phyloP scores from a whole-genome alignment of 2,797 vertebrate species.

The Micrastur ruficollis region DNA sequence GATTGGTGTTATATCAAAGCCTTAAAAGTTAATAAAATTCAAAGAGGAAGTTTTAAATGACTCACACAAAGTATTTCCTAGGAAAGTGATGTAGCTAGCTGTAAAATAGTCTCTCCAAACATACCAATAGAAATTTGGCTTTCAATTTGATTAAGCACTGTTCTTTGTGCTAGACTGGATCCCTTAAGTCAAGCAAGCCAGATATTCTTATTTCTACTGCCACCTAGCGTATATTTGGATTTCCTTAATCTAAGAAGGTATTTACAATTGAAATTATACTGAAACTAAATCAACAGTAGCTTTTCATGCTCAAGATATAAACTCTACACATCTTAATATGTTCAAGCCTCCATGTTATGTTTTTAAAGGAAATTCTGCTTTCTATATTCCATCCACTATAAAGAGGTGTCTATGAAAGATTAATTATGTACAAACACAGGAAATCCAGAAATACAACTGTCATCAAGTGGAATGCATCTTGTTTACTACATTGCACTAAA shows the following conservation, averaged over 20 bases:
- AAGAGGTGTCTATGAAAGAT: neutral
- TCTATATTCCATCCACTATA: neutral
- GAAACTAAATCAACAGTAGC: neutral
- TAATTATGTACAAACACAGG: neutral
- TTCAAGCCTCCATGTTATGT: neutral
- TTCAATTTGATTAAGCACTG: neutral
- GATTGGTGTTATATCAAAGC: neutral
- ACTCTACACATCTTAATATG: neutral
- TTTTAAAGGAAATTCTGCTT: neutral
- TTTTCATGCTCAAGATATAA: neutral
- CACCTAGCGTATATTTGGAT: slow-evolving; percentile 62
- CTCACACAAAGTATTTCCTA: neutral
- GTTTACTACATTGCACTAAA: neutral
- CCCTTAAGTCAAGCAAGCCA: neutral
- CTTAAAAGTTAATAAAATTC: neutral
- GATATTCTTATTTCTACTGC: slow-evolving; percentile 64
- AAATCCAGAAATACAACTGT: neutral
- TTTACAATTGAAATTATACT: neutral
- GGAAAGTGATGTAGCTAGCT: neutral
- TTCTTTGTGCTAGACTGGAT: neutral
- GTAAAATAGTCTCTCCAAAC: neutral
- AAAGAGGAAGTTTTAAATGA: neutral
- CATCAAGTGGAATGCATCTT: neutral
- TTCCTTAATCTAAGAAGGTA: neutral
- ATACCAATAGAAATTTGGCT: neutral